A percentile compares a stretch with the other conserved stretches of the same genome.
These are phyloP conservation scores for Acropora tenuis DNA, from an alignment of 64 coral and sea anemone genomes.

Conservation along the genomic window DNA sequence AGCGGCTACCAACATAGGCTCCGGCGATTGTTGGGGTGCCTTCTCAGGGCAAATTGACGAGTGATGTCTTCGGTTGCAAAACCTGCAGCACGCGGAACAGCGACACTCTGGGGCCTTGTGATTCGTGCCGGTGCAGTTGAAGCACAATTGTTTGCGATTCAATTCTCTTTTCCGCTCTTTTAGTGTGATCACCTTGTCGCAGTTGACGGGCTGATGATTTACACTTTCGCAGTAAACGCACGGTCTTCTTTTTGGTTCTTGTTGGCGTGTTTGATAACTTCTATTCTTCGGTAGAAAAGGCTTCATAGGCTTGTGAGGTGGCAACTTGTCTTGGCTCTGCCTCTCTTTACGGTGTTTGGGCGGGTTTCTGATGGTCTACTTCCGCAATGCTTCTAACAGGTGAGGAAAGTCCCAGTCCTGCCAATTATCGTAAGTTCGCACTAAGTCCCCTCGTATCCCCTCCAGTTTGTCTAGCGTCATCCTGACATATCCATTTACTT, in stretches of 20 bases:
- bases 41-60: slow-evolving; percentile 33
- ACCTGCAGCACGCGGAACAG: slow-evolving; percentile 22
- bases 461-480: slow-evolving; percentile 59
- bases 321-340: background rate
- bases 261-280: slow-evolving; percentile 35
- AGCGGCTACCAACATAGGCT: slow-evolving; percentile 30
- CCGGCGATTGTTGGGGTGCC: slow-evolving; percentile 7
- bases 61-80: slow-evolving; percentile 28
- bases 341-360: background rate
- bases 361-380: slow-evolving; percentile 27
- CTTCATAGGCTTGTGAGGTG: background rate
- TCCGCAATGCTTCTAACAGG: slow-evolving; percentile 15
- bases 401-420: slow-evolving; percentile 30
- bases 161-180: slow-evolving; percentile 18
- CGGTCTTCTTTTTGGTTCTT: slow-evolving; percentile 15
- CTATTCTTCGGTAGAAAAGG: background rate
- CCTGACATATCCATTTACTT: slow-evolving; percentile 49
- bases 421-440: slow-evolving; percentile 52
- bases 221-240: slow-evolving; percentile 54
- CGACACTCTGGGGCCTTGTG: slow-evolving; percentile 26
- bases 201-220: slow-evolving; percentile 42
- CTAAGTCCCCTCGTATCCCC: slow-evolving; percentile 43
- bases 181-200: slow-evolving; percentile 15
- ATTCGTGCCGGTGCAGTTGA: slow-evolving; percentile 45
- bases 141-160: slow-evolving; percentile 38